Evolutionary conservation across 1,140 invertebrate genomes (phyloP).

Genomic region (Dendroctonus valens): DNA sequence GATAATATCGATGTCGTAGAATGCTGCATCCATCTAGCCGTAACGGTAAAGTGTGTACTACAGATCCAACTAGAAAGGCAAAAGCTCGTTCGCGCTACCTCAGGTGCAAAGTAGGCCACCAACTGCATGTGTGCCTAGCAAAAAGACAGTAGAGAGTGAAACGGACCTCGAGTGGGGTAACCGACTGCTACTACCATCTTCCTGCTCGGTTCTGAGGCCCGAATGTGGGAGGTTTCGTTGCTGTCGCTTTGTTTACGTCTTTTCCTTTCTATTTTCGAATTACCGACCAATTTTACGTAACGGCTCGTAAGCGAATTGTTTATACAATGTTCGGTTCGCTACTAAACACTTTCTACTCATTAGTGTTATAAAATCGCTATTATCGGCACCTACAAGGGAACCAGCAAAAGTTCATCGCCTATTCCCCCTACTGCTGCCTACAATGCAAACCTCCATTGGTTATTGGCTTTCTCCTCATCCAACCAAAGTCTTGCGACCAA

Average conservation of each 20-base stretch:
- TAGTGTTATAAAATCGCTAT: too few species aligned
- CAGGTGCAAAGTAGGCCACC: constrained; percentile 51
- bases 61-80: constrained; percentile 27
- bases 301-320: neutral
- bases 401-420: too few species aligned
- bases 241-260: constrained; percentile 1
- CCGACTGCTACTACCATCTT: constrained; percentile 34
- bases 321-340: neutral
- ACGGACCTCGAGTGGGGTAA: constrained; percentile 35
- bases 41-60: constrained; percentile 52
- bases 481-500: too few species aligned
- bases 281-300: constrained; percentile 2
- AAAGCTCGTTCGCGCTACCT: constrained; percentile 30
- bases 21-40: constrained; percentile 14
- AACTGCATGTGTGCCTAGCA: constrained; percentile 40
- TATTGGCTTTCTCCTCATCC: too few species aligned
- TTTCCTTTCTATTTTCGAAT: constrained; percentile 17
- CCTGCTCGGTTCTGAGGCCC: constrained; percentile 10
- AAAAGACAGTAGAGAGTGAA: constrained; percentile 34
- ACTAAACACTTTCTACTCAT: constrained; percentile 1
- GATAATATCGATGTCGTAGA: neutral
- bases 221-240: constrained; percentile 2
- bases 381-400: too few species aligned
- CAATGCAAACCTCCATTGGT: too few species aligned
- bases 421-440: too few species aligned